These are phyloP conservation scores for Neolamprologus tretocephalus DNA, from an alignment of 2,113 vertebrate species.

Conservation along the genomic window DNA sequence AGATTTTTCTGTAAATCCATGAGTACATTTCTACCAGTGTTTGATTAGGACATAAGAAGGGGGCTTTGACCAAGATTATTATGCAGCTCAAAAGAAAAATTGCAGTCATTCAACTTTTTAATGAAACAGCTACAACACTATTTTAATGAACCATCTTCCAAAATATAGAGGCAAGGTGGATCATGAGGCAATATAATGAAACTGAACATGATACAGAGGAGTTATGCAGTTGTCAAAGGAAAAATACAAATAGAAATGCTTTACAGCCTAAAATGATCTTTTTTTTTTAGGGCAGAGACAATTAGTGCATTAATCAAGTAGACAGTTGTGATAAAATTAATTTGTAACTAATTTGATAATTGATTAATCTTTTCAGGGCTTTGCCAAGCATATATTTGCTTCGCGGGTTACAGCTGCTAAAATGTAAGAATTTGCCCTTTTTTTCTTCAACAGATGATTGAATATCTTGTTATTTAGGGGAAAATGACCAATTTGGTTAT, in stretches of 20 bases:
- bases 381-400: not conserved
- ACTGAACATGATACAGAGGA: not conserved
- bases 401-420: not conserved
- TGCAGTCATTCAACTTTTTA: not conserved
- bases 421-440: not conserved
- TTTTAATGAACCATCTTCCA: not conserved
- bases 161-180: not conserved
- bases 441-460: not conserved
- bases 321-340: not conserved
- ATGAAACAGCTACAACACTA: not conserved
- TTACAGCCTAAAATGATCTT: not conserved
- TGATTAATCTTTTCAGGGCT: not conserved
- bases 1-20: constrained; percentile 13
- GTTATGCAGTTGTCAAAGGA: not conserved
- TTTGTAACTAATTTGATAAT: not conserved
- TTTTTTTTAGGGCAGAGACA: not conserved
- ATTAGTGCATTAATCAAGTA: not conserved
- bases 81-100: not conserved
- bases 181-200: not conserved
- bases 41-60: constrained; percentile 3
- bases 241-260: not conserved
- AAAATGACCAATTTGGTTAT: not conserved
- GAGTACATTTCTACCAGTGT: constrained; percentile 15
- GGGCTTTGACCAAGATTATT: not conserved
- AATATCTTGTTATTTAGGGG: not conserved